phyloP scores from a whole-genome alignment of 2,888 invertebrate species.

The Vandiemenella viatica region DNA sequence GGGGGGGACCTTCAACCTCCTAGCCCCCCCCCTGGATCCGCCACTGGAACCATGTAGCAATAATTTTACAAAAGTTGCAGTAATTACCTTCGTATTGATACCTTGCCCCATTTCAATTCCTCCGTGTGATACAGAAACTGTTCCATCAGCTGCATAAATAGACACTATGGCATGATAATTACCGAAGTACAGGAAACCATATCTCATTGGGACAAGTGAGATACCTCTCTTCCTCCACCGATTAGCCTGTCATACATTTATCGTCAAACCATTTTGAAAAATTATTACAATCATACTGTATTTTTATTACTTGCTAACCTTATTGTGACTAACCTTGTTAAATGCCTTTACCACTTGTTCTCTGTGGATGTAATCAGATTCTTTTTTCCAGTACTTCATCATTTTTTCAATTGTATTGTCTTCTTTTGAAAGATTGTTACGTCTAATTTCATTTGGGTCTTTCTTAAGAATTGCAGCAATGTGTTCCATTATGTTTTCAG shows the following conservation, averaged over 20 bases:
- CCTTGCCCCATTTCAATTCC: conserved; percentile 72
- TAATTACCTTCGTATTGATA: conserved; percentile 49
- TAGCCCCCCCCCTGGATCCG: too few species aligned
- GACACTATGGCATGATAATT: conserved; percentile 43
- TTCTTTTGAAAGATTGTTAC: conserved; percentile 35
- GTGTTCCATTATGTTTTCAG: conserved; percentile 51
- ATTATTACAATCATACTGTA: not conserved
- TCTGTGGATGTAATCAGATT: conserved; percentile 40
- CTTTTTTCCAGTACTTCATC: conserved; percentile 39
- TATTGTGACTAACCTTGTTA: not conserved
- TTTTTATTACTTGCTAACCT: not conserved
- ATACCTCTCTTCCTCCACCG: conserved; percentile 40
- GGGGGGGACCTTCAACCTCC: not conserved
- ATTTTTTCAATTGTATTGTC: conserved; percentile 34
- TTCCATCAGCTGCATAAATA: conserved; percentile 54
- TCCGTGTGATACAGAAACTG: conserved; percentile 53
- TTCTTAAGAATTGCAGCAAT: conserved; percentile 38
- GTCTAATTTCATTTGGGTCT: conserved; percentile 41
- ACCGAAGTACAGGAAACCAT: conserved; percentile 36
- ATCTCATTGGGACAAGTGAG: conserved; percentile 52
- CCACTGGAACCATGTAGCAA: not conserved
- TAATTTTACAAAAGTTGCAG: not conserved
- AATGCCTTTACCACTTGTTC: conserved; percentile 33
- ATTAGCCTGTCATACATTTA: conserved; percentile 23
- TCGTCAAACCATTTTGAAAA: not conserved